Evolutionary conservation across 1,140 invertebrate species (phyloP).

Genomic region (Hesperophylax magnus): DNA sequence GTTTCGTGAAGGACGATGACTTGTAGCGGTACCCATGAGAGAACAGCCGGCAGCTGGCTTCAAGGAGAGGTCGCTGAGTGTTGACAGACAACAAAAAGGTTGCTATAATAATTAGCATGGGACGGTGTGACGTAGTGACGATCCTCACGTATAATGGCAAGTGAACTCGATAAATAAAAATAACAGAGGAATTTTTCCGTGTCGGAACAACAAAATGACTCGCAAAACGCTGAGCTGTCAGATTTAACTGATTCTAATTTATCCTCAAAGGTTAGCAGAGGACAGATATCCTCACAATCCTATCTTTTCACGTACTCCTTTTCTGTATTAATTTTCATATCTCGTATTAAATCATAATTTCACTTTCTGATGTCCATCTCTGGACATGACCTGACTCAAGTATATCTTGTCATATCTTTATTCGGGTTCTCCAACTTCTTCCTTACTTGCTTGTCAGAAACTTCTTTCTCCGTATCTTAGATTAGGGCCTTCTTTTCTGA

Average conservation of each 20-base stretch:
- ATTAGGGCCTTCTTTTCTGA: too few species aligned
- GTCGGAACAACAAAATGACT: neutral
- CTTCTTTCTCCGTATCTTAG: too few species aligned
- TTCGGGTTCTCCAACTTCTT: too few species aligned
- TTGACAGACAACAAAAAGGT: constrained; percentile 11
- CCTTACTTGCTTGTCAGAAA: too few species aligned
- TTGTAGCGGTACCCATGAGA: constrained; percentile 1
- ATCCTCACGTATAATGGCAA: neutral
- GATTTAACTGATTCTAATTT: neutral
- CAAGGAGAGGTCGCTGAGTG: constrained; percentile 1
- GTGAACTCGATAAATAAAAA: neutral
- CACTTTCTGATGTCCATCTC: too few species aligned
- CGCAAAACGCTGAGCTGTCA: neutral
- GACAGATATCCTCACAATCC: too few species aligned
- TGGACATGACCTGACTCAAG: too few species aligned
- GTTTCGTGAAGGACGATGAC: constrained; percentile 19
- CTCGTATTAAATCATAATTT: too few species aligned
- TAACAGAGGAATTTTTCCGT: constrained; percentile 1
- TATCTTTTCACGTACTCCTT: too few species aligned
- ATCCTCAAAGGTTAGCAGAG: too few species aligned
- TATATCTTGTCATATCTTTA: too few species aligned
- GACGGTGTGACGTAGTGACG: neutral
- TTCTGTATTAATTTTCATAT: too few species aligned
- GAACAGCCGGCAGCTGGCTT: neutral
- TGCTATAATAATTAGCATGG: neutral